These are phyloP conservation scores for Diachasma alloeum DNA, from an alignment of 1,140 invertebrate genomes.

Conservation along the genomic window DNA sequence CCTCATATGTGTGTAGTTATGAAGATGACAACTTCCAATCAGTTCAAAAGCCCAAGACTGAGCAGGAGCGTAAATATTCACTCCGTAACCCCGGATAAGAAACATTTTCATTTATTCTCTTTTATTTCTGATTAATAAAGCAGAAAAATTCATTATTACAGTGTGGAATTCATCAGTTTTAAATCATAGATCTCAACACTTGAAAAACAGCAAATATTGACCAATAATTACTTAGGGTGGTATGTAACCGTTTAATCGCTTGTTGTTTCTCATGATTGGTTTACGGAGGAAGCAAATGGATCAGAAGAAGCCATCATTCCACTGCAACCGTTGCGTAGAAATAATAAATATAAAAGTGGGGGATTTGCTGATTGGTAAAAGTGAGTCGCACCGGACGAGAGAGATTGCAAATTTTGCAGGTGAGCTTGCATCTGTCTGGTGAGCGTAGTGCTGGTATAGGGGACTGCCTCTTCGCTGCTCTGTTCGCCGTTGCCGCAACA, in stretches of 20 bases:
- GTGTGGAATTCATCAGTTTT: too few species aligned
- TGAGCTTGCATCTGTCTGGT: slow-evolving; percentile 50
- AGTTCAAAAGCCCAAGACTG: background rate
- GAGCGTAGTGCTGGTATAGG: slow-evolving; percentile 45
- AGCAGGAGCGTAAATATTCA: background rate
- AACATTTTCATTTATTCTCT: background rate
- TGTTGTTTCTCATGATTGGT: too few species aligned
- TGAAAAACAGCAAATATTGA: too few species aligned
- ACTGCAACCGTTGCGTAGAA: background rate
- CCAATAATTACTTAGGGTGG: too few species aligned
- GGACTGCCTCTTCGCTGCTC: slow-evolving; percentile 61
- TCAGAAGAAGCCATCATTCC: background rate
- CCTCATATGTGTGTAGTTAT: background rate
- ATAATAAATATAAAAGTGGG: background rate
- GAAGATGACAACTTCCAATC: background rate
- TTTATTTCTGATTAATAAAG: background rate
- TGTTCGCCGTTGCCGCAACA: slow-evolving; percentile 63
- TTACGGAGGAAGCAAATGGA: background rate
- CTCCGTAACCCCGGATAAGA: background rate
- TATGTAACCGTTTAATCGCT: too few species aligned
- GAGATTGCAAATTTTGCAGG: slow-evolving; percentile 52
- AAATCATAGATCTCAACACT: too few species aligned
- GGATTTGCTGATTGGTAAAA: background rate
- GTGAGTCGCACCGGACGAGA: slow-evolving; percentile 17
- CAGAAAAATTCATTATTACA: too few species aligned